These are phyloP conservation scores for Muscina levida DNA, from an alignment of 2,888 invertebrate genomes.

Conservation along the genomic window DNA sequence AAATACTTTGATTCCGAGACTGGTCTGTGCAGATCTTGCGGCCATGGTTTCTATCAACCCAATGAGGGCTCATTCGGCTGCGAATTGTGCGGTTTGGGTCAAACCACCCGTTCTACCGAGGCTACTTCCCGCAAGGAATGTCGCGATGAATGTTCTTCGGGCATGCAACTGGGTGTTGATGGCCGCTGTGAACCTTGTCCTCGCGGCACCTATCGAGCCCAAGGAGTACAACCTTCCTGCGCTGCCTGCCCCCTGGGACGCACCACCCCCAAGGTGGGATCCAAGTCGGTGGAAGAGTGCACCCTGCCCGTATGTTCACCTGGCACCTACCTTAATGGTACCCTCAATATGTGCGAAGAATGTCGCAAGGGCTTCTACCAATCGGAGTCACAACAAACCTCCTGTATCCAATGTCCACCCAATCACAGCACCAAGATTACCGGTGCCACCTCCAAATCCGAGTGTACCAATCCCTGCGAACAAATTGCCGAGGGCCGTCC, in stretches of 20 bases:
- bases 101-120: slow-evolving; percentile 94
- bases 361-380: slow-evolving; percentile 96
- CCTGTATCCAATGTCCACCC: slow-evolving; percentile 92
- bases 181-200: slow-evolving; percentile 97
- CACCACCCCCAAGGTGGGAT: slow-evolving; percentile 92
- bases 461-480: slow-evolving; percentile 95
- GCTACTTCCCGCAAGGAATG: slow-evolving; percentile 93
- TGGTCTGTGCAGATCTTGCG: slow-evolving; percentile 94
- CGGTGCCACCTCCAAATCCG: slow-evolving; percentile 88
- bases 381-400: slow-evolving; percentile 91
- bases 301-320: slow-evolving; percentile 93
- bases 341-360: slow-evolving; percentile 90
- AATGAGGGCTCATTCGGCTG: slow-evolving; percentile 95
- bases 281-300: slow-evolving; percentile 93
- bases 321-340: slow-evolving; percentile 92
- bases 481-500: slow-evolving; percentile 87
- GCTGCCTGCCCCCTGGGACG: slow-evolving; percentile 92
- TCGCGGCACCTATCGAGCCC: slow-evolving; percentile 91
- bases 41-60: slow-evolving; percentile 96
- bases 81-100: slow-evolving; percentile 92
- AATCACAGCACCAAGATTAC: slow-evolving; percentile 93
- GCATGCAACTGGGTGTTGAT: slow-evolving; percentile 91
- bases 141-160: slow-evolving; percentile 90
- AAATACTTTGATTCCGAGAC: slow-evolving; percentile 95
- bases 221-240: slow-evolving; percentile 94